These are phyloP conservation scores for Psilanteris sp. DNA, from an alignment of 1,140 invertebrate genomes.

Conservation along the genomic window DNA sequence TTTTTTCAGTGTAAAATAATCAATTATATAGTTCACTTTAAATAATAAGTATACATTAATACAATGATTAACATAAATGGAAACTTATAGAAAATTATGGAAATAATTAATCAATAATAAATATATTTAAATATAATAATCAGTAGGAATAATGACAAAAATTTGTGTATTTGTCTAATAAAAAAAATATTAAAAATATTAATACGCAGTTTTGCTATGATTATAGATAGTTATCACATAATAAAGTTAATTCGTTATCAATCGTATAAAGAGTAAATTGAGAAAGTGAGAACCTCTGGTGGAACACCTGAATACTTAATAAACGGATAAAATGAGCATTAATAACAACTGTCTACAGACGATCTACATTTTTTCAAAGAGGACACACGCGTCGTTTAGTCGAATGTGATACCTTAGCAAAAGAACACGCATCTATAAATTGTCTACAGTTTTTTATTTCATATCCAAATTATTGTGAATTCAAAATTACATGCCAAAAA, in stretches of 20 bases:
- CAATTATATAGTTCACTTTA: too few relatives aligned
- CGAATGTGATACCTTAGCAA: constrained; percentile 67
- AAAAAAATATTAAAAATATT: too few relatives aligned
- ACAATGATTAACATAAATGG: too few relatives aligned
- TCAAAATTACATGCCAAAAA: constrained; percentile 2
- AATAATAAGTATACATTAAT: too few relatives aligned
- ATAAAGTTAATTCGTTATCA: constrained; percentile 44
- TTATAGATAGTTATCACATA: constrained; percentile 18
- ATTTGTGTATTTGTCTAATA: too few relatives aligned
- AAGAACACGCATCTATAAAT: constrained; percentile 49
- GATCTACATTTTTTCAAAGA: constrained; percentile 77
- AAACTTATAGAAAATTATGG: too few relatives aligned
- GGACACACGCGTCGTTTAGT: constrained; percentile 74
- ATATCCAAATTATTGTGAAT: not conserved
- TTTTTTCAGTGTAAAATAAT: too few relatives aligned
- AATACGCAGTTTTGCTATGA: too few relatives aligned
- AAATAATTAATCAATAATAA: too few relatives aligned
- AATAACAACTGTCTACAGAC: constrained; percentile 77
- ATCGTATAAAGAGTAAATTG: constrained; percentile 20
- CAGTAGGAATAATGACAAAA: too few relatives aligned
- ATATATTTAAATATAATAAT: too few relatives aligned
- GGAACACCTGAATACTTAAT: constrained; percentile 81
- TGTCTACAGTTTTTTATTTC: constrained; percentile 13
- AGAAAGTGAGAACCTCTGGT: constrained; percentile 73
- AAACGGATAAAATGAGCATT: constrained; percentile 81